Percentiles rank a stretch among this genome's conserved stretches.
These are phyloP conservation scores for Leuciscus waleckii DNA, from an alignment of 2,797 vertebrate species.

Conservation along the genomic window DNA sequence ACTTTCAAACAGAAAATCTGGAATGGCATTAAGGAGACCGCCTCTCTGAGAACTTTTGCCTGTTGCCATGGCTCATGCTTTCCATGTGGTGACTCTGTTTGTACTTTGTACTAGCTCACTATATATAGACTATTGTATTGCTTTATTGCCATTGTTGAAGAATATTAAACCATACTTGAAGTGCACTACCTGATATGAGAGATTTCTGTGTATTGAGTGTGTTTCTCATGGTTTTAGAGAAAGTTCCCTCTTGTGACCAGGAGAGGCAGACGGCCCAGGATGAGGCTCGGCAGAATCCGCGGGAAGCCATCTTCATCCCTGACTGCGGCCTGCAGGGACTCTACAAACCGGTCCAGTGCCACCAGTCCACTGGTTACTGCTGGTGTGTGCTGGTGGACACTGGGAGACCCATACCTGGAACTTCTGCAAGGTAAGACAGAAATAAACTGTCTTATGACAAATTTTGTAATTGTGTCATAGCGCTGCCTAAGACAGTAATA, in stretches of 20 bases:
- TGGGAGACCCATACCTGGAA: slow-evolving; percentile 93
- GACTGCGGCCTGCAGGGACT: slow-evolving; percentile 91
- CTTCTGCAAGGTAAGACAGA: slow-evolving; percentile 89
- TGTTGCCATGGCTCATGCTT: background rate
- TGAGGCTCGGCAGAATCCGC: slow-evolving; percentile 88
- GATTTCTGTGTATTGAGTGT: slow-evolving; percentile 67
- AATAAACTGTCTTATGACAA: background rate
- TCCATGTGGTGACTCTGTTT: background rate
- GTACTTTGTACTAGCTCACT: background rate
- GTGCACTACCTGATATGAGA: background rate
- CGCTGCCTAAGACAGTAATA: background rate
- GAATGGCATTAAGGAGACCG: background rate
- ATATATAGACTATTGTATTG: background rate
- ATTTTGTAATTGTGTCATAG: background rate
- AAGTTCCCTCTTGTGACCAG: slow-evolving; percentile 96
- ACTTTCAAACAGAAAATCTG: background rate
- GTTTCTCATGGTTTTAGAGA: slow-evolving; percentile 86
- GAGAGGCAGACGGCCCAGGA: slow-evolving; percentile 93
- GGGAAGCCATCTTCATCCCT: slow-evolving; percentile 91
- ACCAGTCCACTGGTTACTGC: slow-evolving; percentile 98
- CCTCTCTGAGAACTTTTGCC: background rate
- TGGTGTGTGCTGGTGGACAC: slow-evolving; percentile 98
- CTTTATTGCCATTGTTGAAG: background rate
- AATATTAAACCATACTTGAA: background rate
- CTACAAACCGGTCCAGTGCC: slow-evolving; percentile 96